Percentiles rank a stretch among this genome's conserved stretches.
These are phyloP conservation scores for Onychomys torridus DNA, from an alignment of 2,797 vertebrate species.

Conservation along the genomic window DNA sequence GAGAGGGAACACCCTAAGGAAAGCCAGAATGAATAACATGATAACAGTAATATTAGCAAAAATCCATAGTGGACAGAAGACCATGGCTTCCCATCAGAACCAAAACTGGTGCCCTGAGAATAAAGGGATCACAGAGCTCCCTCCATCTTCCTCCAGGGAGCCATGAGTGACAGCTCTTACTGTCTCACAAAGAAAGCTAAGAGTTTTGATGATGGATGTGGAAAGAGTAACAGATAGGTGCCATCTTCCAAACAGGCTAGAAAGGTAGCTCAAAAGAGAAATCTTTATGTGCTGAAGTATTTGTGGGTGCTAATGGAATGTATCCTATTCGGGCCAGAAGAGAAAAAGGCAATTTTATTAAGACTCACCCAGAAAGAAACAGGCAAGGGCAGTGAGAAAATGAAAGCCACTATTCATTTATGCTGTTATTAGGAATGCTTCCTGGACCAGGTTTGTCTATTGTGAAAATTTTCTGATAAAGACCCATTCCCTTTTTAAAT, in stretches of 20 bases:
- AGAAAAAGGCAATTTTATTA: background rate
- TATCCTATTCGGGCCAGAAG: background rate
- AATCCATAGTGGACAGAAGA: background rate
- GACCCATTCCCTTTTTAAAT: background rate
- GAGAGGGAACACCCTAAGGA: constrained; percentile 55
- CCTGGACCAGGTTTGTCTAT: background rate
- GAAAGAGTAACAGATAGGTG: background rate
- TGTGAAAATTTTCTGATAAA: background rate
- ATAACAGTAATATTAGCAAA: background rate
- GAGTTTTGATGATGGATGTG: background rate
- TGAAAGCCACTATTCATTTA: background rate
- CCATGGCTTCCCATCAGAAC: background rate
- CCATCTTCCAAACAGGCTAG: background rate
- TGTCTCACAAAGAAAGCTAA: background rate
- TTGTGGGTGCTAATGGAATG: background rate
- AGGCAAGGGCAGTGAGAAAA: background rate
- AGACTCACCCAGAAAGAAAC: background rate
- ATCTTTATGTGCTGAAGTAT: background rate
- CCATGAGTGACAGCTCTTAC: background rate
- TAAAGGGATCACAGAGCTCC: background rate
- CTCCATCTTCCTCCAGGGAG: background rate
- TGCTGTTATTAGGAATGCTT: background rate
- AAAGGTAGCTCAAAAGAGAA: background rate
- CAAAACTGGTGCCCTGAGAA: background rate
- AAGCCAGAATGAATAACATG: constrained; percentile 56